Evolutionary conservation across 2,113 vertebrate genomes (phyloP), one percentile per base, ranked within the genome.

Genomic region (Ictidomys tridecemlineatus): DNA sequence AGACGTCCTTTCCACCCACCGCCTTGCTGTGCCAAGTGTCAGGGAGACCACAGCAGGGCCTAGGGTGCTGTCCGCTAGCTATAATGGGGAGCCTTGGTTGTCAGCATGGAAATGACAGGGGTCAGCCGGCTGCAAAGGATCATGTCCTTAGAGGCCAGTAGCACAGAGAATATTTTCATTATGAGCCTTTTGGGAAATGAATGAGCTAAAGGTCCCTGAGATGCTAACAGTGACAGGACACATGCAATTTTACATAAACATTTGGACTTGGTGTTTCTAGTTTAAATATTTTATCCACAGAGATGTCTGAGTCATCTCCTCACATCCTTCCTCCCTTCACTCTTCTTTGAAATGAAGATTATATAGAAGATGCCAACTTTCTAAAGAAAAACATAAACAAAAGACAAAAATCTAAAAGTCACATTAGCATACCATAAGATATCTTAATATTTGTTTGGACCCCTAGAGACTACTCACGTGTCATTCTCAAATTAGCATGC

Each of bases 201-300:
- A 39, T 39, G 84, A 51, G 30, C 53, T 63, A 58, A 56, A 96
- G 53, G 65, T 70, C 74, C 74, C 63, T 20, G 65, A 53, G 69
- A 79, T 80, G 76, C n/a, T 89, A 37, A 83, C 78, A 76, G 53
- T 63, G 42, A 85, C 80, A 56, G 14, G 56, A 74, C 45, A 70
- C 67, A 69, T 78, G 51, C 73, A 84, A 80, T 87, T 93, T 85
- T 76, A 89, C 24, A 89, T 51, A 95, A 94, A 93, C 91, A 85
- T 92, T 88, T 95, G 39, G 72, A 93, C 77, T 77, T 84, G 65
- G 65, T 84, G 72, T 39, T 94, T 78, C 73, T 82, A 63, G 53
- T 92, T 96, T 93, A 95, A 97, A 94, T 67, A 92, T 96, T 86
- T 92, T 94, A 69, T 94, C 85, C 77, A 92, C 39, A 94, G 83